Base-by-base conservation (phyloP, 2,888 invertebrate species). In the Keiferia lycopersicella region DNA sequence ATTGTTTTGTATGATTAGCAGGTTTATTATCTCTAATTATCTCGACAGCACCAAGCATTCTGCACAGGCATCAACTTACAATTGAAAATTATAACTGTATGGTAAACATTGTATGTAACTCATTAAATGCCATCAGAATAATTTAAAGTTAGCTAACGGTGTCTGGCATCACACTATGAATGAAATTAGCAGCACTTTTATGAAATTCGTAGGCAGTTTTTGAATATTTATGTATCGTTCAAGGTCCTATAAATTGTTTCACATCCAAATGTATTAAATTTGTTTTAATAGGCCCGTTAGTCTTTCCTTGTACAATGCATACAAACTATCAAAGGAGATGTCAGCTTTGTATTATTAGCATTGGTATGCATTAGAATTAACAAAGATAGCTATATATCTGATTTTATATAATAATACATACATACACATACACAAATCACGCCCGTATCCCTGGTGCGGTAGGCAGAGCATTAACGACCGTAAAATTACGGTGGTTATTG, bases 141-240 rank as follows among this genome's bases (percentile, higher is more conserved):
- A 79, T 76, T 75, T 77, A 34, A 73, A 74, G 84, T 84, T 81
- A 76, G 79, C 79, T 82, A 87, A 88, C 86, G 82, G 85, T 78
- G 73, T 76, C 74, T 69, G 77, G 69, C 75, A 79, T 80, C 86
- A 81, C 76, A 72, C 68, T 68, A 66, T 79, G 84, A 84, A 86
- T 85, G 75, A 76, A 82, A 83, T 79, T 78, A 80, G 22, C 61
- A 41, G 39, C 50, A 10, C 70, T 79, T 84, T 80, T 83, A 78
- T 84, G 83, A 83, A 87, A 87, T 84, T 78, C 69, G 77, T 66
- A 78, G 74, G 79, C 72, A 72, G 78, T 76, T 77, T 80, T 81
- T 84, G 79, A 86, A 87, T 87, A 87, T 87, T 82, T 82, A 87
- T 84, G 73, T 64, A 68, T 71, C 72, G 74, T 83, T 77, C 84